Percentiles rank a stretch among this genome's conserved stretches.
These are phyloP conservation scores for Epinotia ramella DNA, from an alignment of 2,888 invertebrate genomes.

Conservation along the genomic window DNA sequence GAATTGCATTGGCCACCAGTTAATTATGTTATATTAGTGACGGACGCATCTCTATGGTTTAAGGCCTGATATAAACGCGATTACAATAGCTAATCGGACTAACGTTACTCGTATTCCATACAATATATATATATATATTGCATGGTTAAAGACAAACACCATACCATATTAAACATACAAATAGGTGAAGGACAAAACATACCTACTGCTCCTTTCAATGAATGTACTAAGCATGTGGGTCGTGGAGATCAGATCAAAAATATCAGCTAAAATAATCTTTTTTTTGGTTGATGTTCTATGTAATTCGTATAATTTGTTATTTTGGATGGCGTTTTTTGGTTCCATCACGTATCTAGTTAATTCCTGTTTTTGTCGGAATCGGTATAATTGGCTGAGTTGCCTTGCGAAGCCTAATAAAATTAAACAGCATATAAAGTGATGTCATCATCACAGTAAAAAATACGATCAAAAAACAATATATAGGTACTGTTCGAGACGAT, in stretches of 20 bases:
- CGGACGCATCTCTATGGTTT: too few species aligned
- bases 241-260: not conserved
- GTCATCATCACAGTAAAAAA: slow-evolving; percentile 27
- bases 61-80: too few species aligned
- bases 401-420: slow-evolving; percentile 30
- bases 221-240: too few species aligned
- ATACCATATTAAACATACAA: too few species aligned
- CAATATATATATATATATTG: too few species aligned
- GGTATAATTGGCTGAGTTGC: slow-evolving; percentile 38
- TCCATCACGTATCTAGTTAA: slow-evolving; percentile 26
- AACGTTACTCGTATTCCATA: too few species aligned
- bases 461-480: not conserved
- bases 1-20: too few species aligned
- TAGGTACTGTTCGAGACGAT: slow-evolving; percentile 3
- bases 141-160: too few species aligned
- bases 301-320: slow-evolving; percentile 16
- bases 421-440: slow-evolving; percentile 13
- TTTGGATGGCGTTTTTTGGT: slow-evolving; percentile 18
- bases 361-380: slow-evolving; percentile 34
- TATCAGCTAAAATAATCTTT: not conserved
- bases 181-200: too few species aligned
- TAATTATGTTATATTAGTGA: too few species aligned
- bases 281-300: not conserved
- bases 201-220: too few species aligned
- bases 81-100: too few species aligned